Evolutionary conservation across 2,113 vertebrate genomes (phyloP).

Genomic region (Phaethornis superciliosus): DNA sequence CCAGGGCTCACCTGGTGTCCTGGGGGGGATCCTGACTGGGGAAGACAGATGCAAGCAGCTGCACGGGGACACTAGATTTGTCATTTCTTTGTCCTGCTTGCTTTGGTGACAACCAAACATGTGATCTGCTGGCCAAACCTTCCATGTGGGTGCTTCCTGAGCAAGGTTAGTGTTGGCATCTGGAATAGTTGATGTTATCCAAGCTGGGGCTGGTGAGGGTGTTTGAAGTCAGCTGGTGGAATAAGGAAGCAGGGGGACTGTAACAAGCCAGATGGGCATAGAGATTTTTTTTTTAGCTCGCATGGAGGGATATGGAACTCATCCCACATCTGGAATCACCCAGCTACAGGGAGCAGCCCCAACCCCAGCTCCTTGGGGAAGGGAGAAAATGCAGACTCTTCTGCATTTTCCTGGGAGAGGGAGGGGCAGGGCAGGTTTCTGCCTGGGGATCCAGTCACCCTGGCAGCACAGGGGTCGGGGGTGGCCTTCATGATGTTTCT

Average conservation of each 20-base stretch:
- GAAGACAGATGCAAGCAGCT: not conserved
- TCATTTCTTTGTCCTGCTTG: not conserved
- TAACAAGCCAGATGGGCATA: not conserved
- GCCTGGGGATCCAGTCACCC: not conserved
- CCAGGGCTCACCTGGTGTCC: not conserved
- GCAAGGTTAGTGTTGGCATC: not conserved
- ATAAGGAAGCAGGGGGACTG: not conserved
- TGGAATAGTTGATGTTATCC: not conserved
- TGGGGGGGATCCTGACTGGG: rapidly evolving
- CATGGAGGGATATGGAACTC: not conserved
- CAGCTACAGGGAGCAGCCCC: not conserved
- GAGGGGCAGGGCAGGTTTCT: slow-evolving; percentile 33
- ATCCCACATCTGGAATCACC: not conserved
- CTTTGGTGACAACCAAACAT: not conserved
- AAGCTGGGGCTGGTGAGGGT: rapidly evolving
- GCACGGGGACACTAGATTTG: not conserved
- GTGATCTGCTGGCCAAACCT: not conserved
- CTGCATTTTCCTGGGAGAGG: slow-evolving; percentile 10
- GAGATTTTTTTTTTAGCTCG: not conserved
- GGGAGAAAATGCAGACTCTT: slow-evolving; percentile 13
- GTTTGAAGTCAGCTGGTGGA: rapidly evolving
- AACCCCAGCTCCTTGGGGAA: not conserved
- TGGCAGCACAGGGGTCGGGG: slow-evolving; percentile 30
- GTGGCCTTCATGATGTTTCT: slow-evolving; percentile 36
- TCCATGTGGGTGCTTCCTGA: not conserved